Evolutionary conservation across 2,113 vertebrate genomes (phyloP).

Genomic region (Suricata suricatta): DNA sequence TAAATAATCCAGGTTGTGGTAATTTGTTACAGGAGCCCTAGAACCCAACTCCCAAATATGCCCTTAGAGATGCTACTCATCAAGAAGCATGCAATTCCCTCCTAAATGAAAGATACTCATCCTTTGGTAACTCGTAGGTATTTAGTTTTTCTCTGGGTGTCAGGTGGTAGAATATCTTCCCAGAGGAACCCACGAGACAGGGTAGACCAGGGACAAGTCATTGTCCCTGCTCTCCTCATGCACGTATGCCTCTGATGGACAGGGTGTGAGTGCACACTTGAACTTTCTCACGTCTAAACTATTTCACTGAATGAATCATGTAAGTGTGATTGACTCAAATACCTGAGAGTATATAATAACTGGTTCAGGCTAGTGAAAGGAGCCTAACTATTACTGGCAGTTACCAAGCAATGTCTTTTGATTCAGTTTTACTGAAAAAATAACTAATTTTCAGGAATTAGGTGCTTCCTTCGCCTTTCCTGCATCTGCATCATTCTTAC

Average conservation of each 20-base stretch:
- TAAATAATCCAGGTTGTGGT: neutral
- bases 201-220: neutral
- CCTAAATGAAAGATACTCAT: neutral
- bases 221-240: neutral
- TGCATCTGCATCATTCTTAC: neutral
- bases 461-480: neutral
- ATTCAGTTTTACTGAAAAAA: neutral
- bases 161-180: neutral
- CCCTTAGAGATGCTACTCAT: neutral
- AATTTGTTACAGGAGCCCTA: neutral
- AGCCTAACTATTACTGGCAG: neutral
- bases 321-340: neutral
- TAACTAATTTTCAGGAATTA: neutral
- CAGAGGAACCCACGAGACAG: neutral
- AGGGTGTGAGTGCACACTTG: neutral
- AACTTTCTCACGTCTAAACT: neutral
- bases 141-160: neutral
- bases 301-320: neutral
- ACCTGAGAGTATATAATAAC: neutral
- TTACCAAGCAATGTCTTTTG: neutral
- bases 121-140: neutral
- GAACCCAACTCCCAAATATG: neutral
- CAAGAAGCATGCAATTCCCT: neutral
- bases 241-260: neutral
- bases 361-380: slow-evolving; percentile 7